Base-by-base conservation (phyloP, 1,140 invertebrate species). In the Latrodectus geometricus region DNA sequence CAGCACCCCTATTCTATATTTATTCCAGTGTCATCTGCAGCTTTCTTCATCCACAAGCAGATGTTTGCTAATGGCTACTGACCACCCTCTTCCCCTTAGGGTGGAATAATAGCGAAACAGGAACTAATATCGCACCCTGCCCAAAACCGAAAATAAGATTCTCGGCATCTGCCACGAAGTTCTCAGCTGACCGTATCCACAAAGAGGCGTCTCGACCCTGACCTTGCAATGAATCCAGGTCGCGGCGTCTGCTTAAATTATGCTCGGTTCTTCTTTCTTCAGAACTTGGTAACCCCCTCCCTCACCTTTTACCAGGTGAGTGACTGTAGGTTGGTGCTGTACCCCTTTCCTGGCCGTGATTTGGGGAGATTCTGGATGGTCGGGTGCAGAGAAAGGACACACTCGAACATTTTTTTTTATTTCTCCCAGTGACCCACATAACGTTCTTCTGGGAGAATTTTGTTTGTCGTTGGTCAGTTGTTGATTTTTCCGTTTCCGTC, bases 181-280 rank as follows among this genome's bases (percentile, higher is more conserved):
- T 50, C 17, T 56, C 74, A 54, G 21, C 52, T 52, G n/a, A 56
- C 74, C 52, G n/a, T 76, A 69, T 61, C 54, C 17, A 21, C n/a
- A 69, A 23, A 69, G 9, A 69, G n/a, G 68, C 17, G 48, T 17
- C 49, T 9, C 21, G 78, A 80, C 78, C 78, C 78, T 80, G 78
- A 80, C 78, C 78, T 80, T 80, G 78, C 66, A 9, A 12, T 49
- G 66, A 80, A 80, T 80, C 66, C 78, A 80, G 78, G 78, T 80
- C 78, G 54, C 66, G 50, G 12, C 78, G 78, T 80, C 78, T 80
- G 78, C 50, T n/a, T 21, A 66, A 23, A 48, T 48, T 23, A 20
- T 78, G 12, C 76, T 48, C 54, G 9, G 52, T 48, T 66, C 74
- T 15, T 23, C 21, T 48, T 48, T 48, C 9, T 20, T 76, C 21